Base-by-base conservation (phyloP, 2,797 vertebrate species). In the Tamandua tetradactyla region DNA sequence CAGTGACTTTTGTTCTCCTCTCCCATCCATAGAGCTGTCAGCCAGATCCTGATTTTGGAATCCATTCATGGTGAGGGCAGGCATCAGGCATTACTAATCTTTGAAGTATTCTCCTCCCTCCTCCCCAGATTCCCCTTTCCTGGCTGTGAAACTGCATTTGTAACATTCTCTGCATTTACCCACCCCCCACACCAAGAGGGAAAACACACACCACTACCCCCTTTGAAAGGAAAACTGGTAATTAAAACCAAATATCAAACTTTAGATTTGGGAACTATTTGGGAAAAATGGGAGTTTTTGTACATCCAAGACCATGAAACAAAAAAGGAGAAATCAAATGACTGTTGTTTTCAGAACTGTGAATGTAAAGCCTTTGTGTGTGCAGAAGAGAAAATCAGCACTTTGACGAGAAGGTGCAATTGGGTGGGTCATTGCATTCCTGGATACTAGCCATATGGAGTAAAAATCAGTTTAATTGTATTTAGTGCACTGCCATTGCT, bases 21-120 rank as follows among this genome's bases (percentile, higher is more conserved):
- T 6, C 15, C 66, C 81, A 74, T 62, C 49, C 89, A n/a, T 62
- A 79, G 82, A 80, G 44, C 87, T 86, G 61, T 82, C 92, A 69
- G 61, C 52, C n/a, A 89, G 66, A n/a, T 52, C 32, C 35, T 7
- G 23, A 47, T 35, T n/a, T 15, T 30, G 20, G 22, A 81, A 30
- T 32, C 49, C 17, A 2, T 35, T 57, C 6, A 4, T 32, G 52
- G 55, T 12, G 23, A 49, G 35, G 75, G n/a, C 23, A 52, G 40
- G 61, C 44, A 37, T 47, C 37, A 80, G 44, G n/a, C 44, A 69
- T 55, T 23, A 4, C 20, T 13, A 5, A 32, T 13, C 6, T 25
- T 78, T 81, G 47, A 8, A 14, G 25, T 37, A 87, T 49, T 55
- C 47, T 78, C 49, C 27, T 13, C 18, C 42, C 42, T 13, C 75